Conservation (phyloP, 2,797 vertebrate species). For the Helarctos malayanus region DNA sequence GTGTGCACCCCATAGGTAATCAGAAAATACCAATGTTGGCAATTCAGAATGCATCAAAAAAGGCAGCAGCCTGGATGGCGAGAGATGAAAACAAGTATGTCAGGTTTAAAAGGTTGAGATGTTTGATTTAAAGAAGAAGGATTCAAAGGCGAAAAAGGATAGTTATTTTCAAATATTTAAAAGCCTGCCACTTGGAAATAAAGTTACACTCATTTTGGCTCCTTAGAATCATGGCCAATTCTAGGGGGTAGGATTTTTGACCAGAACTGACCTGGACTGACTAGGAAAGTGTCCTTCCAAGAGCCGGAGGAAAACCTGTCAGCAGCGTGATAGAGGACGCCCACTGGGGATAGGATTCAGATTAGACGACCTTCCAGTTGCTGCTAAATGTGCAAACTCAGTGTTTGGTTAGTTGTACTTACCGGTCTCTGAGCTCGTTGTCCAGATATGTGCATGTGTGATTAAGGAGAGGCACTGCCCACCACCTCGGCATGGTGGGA, state of each 20-base stretch:
- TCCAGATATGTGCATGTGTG: not conserved
- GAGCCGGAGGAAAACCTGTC: not conserved
- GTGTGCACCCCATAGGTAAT: not conserved
- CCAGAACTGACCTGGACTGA: not conserved
- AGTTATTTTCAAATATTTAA: constrained; percentile 32
- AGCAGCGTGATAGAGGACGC: not conserved
- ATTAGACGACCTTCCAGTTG: not conserved
- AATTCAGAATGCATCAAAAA: not conserved
- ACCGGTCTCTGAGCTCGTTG: not conserved
- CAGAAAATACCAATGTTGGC: not conserved
- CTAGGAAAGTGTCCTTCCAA: not conserved
- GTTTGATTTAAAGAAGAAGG: constrained; percentile 32
- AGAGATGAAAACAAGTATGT: not conserved
- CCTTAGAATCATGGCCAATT: not conserved
- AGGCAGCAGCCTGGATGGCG: not conserved
- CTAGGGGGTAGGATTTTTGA: not conserved
- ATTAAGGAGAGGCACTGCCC: not conserved
- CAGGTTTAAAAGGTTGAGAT: not conserved
- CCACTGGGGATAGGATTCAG: not conserved
- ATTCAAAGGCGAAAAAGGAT: not conserved
- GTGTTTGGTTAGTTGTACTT: too few relatives aligned
- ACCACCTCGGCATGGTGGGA: fast-evolving
- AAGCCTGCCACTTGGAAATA: constrained; percentile 10
- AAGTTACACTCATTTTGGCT: not conserved
- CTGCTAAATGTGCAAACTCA: not conserved